Evolutionary conservation across 2,113 vertebrate species (phyloP), one percentile per base, ranked within the genome.

Genomic region (Polypterus senegalus): DNA sequence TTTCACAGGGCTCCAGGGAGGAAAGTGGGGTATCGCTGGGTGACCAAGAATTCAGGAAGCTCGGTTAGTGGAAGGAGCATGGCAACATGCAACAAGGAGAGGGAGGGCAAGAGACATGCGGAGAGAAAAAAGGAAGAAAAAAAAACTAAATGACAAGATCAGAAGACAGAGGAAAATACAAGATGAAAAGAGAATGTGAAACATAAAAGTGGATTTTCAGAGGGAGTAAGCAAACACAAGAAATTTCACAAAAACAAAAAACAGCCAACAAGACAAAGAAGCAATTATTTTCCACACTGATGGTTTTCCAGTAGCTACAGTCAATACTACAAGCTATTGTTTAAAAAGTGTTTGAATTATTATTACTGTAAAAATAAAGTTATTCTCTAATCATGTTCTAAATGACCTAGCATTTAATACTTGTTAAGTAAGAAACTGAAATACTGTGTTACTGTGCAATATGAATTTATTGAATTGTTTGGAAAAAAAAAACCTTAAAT

Each of bases 41-140:
- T 85, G 86, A 88, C 85, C 86, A 87, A 87, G 84, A 88, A 86
- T 83, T 86, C 78, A 86, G 79, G 83, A 81, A 85, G 84, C 85
- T 88, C 84, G 81, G 79, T 88, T 86, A 87, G 83, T 77, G 73
- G 69, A 60, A 58, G 71, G 72, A 75, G 75, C 69, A 79, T 63
- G 73, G 74, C 74, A 74, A 80, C 72, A 83, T 70, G 80, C 68
- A 83, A 70, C 66, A 81, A 70, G 75, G 70, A 75, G 77, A 76
- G 58, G 61, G 27, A 73, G 75, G 69, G 59, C 3, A 56, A 51
- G 5, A 62, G 27, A 27, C 71, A 70, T 62, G 79, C 71, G 74
- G 71, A 73, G 69, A 67, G 57, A 45, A 51, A 55, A 10, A 53
- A n/a, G 9, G 57, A 71, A 67, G 9, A 57, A 63, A 67, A 59